phyloP scores from a whole-genome alignment of 2,113 vertebrate genomes.

The Varanus salvator region DNA sequence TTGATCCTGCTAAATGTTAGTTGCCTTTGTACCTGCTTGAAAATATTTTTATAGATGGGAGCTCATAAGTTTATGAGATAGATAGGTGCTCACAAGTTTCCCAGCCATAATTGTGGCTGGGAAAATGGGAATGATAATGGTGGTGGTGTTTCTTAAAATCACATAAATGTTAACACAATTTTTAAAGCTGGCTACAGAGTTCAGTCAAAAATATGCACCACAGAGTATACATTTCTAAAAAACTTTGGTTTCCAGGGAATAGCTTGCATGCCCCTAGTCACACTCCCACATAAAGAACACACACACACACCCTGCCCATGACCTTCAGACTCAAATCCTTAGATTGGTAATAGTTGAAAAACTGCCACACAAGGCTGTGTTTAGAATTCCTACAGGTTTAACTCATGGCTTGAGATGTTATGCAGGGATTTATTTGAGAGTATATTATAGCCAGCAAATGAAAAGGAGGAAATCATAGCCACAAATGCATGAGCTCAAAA shows the following conservation, averaged over 20 bases:
- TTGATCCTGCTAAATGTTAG: constrained; percentile 9
- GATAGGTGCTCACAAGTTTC: no score
- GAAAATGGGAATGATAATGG: background rate
- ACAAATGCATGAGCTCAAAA: background rate
- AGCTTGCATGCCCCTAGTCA: background rate
- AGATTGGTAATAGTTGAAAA: background rate
- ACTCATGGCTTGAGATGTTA: background rate
- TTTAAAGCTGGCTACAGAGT: background rate
- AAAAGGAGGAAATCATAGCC: background rate
- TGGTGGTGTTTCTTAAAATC: background rate
- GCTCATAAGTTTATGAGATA: background rate
- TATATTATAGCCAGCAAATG: background rate
- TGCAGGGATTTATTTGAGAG: background rate
- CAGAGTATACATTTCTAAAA: background rate
- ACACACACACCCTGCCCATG: background rate
- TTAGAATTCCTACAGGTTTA: constrained; percentile 1
- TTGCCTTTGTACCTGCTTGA: background rate
- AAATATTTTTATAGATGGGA: constrained; percentile 13
- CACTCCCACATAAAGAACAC: background rate
- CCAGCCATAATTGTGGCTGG: background rate
- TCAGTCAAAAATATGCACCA: background rate
- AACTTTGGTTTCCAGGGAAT: background rate
- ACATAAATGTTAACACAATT: constrained; percentile 19
- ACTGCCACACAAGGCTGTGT: background rate
- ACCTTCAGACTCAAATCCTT: background rate